A percentile compares a stretch with the other conserved stretches of the same genome.
phyloP scores from a whole-genome alignment of 2,888 invertebrate species.

The Athalia cordata region DNA sequence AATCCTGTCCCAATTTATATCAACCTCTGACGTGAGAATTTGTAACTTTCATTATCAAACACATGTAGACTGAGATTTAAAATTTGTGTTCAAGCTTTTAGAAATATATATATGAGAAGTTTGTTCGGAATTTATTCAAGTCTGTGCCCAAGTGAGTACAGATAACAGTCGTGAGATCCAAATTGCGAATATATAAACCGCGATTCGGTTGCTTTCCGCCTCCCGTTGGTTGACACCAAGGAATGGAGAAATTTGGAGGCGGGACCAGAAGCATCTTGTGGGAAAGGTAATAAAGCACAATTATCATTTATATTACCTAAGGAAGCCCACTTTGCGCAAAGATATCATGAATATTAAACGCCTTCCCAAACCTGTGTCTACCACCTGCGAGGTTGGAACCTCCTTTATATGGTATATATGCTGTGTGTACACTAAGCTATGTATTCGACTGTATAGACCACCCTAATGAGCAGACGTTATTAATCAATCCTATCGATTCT shows the following conservation, averaged over 20 bases:
- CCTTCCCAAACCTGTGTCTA: constrained; percentile 43
- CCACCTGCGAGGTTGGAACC: constrained; percentile 12
- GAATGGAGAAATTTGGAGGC: neutral
- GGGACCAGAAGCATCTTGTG: constrained; percentile 27
- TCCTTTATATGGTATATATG: neutral
- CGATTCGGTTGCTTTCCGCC: constrained; percentile 16
- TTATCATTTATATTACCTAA: constrained; percentile 63
- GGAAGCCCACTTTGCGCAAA: constrained; percentile 56
- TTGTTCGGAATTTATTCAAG: neutral
- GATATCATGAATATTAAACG: constrained; percentile 61
- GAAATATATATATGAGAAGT: constrained; percentile 5
- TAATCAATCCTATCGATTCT: too few relatives aligned
- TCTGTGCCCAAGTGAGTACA: neutral
- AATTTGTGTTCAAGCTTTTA: constrained; percentile 30
- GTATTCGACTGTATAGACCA: neutral
- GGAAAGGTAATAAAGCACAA: constrained; percentile 58
- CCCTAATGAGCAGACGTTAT: too few relatives aligned
- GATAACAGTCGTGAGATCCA: neutral
- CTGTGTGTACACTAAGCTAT: neutral
- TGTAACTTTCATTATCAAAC: too few relatives aligned
- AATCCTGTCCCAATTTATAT: too few relatives aligned
- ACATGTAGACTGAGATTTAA: neutral
- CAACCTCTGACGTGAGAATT: too few relatives aligned
- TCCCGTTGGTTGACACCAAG: neutral
- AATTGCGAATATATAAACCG: neutral